Conservation (phyloP, 2,888 invertebrate species). For the Glomeris marginata region DNA sequence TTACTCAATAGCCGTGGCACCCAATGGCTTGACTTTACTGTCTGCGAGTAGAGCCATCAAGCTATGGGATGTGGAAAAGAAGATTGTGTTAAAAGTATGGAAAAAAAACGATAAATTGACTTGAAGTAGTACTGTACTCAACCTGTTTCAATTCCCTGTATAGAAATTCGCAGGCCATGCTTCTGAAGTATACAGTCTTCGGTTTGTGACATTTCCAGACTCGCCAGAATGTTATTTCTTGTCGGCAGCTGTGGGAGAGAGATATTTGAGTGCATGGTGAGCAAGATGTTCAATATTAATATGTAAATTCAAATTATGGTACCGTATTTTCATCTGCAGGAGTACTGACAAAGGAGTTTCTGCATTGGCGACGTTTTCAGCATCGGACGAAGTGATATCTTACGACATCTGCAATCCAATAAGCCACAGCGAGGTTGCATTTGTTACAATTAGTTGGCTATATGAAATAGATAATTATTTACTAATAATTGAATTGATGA, state of each 20-base stretch:
- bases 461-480: too few species aligned
- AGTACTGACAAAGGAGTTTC: constrained; percentile 18
- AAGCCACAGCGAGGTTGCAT: neutral
- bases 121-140: too few species aligned
- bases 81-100: constrained; percentile 35
- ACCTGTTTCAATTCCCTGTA: too few species aligned
- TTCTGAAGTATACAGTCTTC: constrained; percentile 33
- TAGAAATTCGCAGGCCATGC: constrained; percentile 49
- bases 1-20: constrained; percentile 41
- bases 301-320: too few species aligned
- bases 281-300: neutral
- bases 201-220: constrained; percentile 15
- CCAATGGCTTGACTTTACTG: constrained; percentile 31
- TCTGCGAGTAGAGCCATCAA: constrained; percentile 37
- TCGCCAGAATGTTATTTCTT: constrained; percentile 22
- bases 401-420: constrained; percentile 18
- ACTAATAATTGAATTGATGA: too few species aligned
- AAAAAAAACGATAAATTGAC: too few species aligned
- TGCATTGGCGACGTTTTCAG: constrained; percentile 21
- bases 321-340: constrained; percentile 15
- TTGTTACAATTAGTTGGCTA: too few species aligned
- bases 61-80: constrained; percentile 45
- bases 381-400: constrained; percentile 20
- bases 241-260: constrained; percentile 24
- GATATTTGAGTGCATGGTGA: constrained; percentile 27